Evolutionary conservation across 2,888 invertebrate genomes (phyloP), one percentile per base, ranked within the genome.

Genomic region (Micoletzkya japonica): DNA sequence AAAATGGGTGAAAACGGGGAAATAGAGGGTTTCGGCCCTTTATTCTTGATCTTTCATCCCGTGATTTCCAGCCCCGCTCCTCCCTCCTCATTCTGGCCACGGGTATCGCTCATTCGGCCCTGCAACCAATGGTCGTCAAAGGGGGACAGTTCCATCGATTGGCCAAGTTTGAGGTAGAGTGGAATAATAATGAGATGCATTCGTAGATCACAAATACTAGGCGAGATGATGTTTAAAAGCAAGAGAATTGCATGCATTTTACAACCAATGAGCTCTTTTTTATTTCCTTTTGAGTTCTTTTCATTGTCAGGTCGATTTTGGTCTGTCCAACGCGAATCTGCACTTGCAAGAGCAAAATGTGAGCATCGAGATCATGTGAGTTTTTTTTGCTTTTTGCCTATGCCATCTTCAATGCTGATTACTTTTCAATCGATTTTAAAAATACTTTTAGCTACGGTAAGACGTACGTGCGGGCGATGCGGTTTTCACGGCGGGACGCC

Each of bases 341-440:
- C 56, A 67, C 32, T 34, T 67, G 3, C 37, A 39, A 30, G 67
- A 67, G 44, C 56, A 67, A 44, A 57, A 57, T n/a, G 56, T 56
- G 7, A 57, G 44, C 32, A 57, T 67, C 44, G 67, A 67, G 32
- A 57, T 57, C 17, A 10, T 67, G 67, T 67, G 52, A 64, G 64
- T 67, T 20, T n/a, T 52, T 66, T 36, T 39, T 36, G 4, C 10
- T 44, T 30, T n/a, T 37, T n/a, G 30, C 26, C 1, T 26, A 20
- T 6, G 34, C 26, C 24, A 54, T n/a, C n/a, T n/a, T 6, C 39
- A 39, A 10, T 39, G 39, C 39, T 39, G 39, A 6, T 39, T 39
- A 17, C 39, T 39, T 17, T 10, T 39, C 17, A 17, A 39, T 39
- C 7, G 6, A 39, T 39, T 44, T 20, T 44, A 20, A 10, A 2